Evolutionary conservation across 2,797 vertebrate species (phyloP).

Genomic region (Chrysocyon brachyurus): DNA sequence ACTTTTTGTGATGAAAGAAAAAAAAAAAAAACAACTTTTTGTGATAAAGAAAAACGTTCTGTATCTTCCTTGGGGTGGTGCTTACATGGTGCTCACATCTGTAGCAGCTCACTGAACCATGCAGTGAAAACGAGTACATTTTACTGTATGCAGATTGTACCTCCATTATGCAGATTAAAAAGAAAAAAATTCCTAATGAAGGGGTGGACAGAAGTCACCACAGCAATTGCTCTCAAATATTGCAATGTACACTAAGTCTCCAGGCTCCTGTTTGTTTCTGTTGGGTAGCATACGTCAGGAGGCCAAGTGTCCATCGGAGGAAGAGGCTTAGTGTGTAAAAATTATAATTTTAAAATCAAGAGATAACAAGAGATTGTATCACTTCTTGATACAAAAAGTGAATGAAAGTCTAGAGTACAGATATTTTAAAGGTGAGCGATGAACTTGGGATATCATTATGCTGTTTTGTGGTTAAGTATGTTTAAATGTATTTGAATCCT

Average conservation of each 20-base stretch:
- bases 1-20: neutral
- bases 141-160: neutral
- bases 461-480: neutral
- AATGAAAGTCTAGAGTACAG: neutral
- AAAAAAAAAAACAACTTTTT: neutral
- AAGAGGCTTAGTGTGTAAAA: neutral
- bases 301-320: neutral
- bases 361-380: neutral
- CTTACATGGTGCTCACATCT: neutral
- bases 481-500: neutral
- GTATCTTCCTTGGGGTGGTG: neutral
- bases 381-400: neutral
- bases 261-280: neutral
- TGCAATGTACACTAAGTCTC: neutral
- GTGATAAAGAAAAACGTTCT: neutral
- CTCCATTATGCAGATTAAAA: neutral
- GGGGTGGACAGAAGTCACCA: neutral
- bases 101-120: neutral
- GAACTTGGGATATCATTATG: neutral
- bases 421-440: neutral
- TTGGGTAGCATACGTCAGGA: neutral
- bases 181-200: neutral
- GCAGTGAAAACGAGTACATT: neutral
- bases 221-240: neutral
- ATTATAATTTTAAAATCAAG: neutral